Conservation (phyloP, 2,113 vertebrate genomes). For the Erythrolamprus reginae region DNA sequence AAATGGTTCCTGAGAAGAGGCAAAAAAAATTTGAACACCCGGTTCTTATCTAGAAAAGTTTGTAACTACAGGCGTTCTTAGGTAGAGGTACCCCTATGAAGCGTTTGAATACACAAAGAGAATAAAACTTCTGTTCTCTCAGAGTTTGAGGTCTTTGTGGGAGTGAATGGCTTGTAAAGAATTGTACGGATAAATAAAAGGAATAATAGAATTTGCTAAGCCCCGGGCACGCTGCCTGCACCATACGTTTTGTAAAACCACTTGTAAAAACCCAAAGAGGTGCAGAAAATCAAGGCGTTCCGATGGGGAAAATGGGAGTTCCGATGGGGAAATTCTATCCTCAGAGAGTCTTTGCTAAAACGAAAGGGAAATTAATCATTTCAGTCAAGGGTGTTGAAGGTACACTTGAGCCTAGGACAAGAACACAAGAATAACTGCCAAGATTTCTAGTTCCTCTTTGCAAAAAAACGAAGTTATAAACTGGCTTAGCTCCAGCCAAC, state of each 20-base stretch:
- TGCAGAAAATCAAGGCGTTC: not conserved
- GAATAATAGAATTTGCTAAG: not conserved
- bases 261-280: not conserved
- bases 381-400: not conserved
- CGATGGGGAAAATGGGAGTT: too few species aligned
- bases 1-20: too few species aligned
- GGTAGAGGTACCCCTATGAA: too few species aligned
- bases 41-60: too few species aligned
- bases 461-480: not conserved
- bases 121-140: too few species aligned
- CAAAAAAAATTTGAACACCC: too few species aligned
- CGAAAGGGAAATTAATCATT: too few species aligned
- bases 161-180: not conserved
- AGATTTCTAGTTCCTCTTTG: not conserved
- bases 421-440: not conserved
- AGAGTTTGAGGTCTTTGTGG: not conserved
- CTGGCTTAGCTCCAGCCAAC: not conserved
- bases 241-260: not conserved
- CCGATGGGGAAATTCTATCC: too few species aligned
- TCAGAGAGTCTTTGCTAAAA: too few species aligned
- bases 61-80: too few species aligned
- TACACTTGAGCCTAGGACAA: not conserved
- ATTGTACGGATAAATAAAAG: not conserved
- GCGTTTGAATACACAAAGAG: too few species aligned
- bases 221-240: not conserved